A percentile compares a stretch with the other conserved stretches of the same genome.
Evolutionary conservation across 2,888 invertebrate species (phyloP).

Genomic region (Hoplodrina blanda): DNA sequence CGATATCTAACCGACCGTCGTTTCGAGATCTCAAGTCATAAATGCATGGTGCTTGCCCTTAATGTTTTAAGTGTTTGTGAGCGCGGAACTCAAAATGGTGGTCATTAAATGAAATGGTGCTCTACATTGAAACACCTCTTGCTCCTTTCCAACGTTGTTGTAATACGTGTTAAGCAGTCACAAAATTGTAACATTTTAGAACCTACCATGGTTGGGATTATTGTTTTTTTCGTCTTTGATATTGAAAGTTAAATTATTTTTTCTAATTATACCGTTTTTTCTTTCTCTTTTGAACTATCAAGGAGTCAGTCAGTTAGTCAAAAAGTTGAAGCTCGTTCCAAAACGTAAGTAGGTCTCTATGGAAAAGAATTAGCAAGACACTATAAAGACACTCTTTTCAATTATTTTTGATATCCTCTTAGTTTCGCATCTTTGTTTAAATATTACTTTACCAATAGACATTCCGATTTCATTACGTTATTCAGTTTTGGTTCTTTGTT

Average conservation of each 20-base stretch:
- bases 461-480: background rate
- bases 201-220: too few species aligned
- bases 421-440: too few species aligned
- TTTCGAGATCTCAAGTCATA: constrained; percentile 60
- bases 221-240: background rate
- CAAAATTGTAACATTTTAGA: background rate
- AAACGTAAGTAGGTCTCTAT: too few species aligned
- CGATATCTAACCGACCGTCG: constrained; percentile 26
- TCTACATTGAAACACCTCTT: constrained; percentile 73
- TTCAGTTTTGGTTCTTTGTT: constrained; percentile 2
- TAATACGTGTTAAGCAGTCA: constrained; percentile 35
- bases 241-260: too few species aligned
- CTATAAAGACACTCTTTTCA: too few species aligned
- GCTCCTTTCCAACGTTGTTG: constrained; percentile 50
- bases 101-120: constrained; percentile 75
- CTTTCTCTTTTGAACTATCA: too few species aligned
- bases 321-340: too few species aligned
- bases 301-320: too few species aligned
- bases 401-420: too few species aligned
- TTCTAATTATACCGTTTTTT: too few species aligned
- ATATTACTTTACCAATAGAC: background rate
- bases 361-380: too few species aligned
- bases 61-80: constrained; percentile 70
- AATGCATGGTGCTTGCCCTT: constrained; percentile 70
- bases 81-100: constrained; percentile 72